These are phyloP conservation scores for Rhingia campestris DNA, from an alignment of 2,888 invertebrate species.

Conservation along the genomic window DNA sequence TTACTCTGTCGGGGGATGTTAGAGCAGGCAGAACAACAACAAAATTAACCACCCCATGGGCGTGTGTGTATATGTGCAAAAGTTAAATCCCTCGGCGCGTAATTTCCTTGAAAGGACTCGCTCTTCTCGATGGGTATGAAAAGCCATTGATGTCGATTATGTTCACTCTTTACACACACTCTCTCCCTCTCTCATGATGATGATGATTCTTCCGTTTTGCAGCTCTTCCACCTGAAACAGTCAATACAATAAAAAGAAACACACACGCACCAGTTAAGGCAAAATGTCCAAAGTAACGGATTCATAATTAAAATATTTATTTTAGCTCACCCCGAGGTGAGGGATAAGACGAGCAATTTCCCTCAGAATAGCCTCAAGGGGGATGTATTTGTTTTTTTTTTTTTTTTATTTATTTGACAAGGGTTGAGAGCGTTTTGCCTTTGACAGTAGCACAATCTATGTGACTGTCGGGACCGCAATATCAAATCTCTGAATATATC, in stretches of 20 bases:
- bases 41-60: conserved; percentile 8
- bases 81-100: conserved; percentile 7
- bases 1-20: conserved; percentile 11
- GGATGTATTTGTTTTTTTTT: conserved; percentile 50
- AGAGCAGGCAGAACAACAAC: not conserved
- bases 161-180: too few relatives aligned
- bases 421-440: not conserved
- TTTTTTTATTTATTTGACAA: conserved; percentile 43
- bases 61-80: not conserved
- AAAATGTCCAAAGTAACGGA: conserved; percentile 32
- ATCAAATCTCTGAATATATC: conserved; percentile 16
- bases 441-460: conserved; percentile 15
- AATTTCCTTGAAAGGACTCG: conserved; percentile 13
- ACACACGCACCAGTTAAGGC: conserved; percentile 22
- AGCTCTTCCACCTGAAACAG: conserved; percentile 30
- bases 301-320: conserved; percentile 67
- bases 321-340: conserved; percentile 31
- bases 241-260: conserved; percentile 21
- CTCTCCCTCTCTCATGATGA: not conserved
- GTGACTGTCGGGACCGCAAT: not conserved
- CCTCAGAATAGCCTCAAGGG: conserved; percentile 21
- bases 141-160: too few relatives aligned
- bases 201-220: conserved; percentile 28
- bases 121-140: not conserved
- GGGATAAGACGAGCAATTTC: conserved; percentile 2